phyloP scores from a whole-genome alignment of 2,797 vertebrate species.

The Danionella dracula region DNA sequence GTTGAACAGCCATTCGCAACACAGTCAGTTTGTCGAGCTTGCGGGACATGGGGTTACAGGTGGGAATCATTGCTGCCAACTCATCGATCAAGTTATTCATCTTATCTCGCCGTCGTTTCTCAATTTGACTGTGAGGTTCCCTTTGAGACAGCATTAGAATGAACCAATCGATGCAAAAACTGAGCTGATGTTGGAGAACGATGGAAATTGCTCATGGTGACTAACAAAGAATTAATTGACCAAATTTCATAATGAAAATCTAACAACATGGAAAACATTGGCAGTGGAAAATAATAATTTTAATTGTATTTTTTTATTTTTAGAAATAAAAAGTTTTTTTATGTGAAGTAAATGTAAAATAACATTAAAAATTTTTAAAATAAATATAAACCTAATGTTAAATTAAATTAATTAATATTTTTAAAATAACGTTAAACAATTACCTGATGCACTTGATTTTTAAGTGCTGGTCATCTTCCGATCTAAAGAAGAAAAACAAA shows the following conservation, averaged over 20 bases:
- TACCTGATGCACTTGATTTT: conserved; percentile 88
- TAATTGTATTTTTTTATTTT: no score
- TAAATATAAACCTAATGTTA: background rate
- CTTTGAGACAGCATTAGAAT: conserved; percentile 53
- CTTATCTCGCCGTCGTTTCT: conserved; percentile 90
- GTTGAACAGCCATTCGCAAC: conserved; percentile 88
- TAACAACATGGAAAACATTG: no score
- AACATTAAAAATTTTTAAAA: no score
- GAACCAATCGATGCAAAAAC: no score
- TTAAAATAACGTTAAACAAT: background rate
- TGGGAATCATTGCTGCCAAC: conserved; percentile 89
- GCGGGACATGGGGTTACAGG: conserved; percentile 81
- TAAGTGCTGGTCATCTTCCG: conserved; percentile 78
- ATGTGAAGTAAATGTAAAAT: no score
- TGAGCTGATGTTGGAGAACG: no score
- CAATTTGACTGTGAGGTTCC: conserved; percentile 92
- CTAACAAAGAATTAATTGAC: no score
- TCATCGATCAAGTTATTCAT: conserved; percentile 93
- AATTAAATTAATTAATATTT: background rate
- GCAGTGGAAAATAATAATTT: no score
- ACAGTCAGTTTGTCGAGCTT: conserved; percentile 93
- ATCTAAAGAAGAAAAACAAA: conserved; percentile 57
- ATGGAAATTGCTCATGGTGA: no score
- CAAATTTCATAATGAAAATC: no score
- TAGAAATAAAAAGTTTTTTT: no score